Base-by-base conservation (phyloP, 2,113 vertebrate genomes). In the Pipra filicauda region DNA sequence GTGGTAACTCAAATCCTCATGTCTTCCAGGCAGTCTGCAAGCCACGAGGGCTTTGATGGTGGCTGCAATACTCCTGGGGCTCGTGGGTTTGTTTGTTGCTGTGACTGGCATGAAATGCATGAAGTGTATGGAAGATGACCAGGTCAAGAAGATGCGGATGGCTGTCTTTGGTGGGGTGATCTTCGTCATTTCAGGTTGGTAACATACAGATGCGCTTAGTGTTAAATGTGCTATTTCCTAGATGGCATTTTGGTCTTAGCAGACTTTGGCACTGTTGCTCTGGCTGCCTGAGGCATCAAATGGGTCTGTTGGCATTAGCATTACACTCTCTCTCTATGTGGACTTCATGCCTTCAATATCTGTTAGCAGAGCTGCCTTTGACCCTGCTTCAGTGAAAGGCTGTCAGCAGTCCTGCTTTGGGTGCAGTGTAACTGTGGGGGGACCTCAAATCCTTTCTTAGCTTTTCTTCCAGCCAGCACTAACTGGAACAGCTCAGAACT, bases 21-120 rank as follows among this genome's bases (percentile, higher is more conserved):
- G 57, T 95, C 85, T 93, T 82, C 8, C 48, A 99, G 99, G 80
- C 49, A 98, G 97, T 35, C 93, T 99, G 73, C 99, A 99, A 97
- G 98, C 98, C 5, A 98, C 99, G 5, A 98, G 99, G 9, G 98
- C 98, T 9, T 85, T 99, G 95, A 98, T 99, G 98, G 96, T 99
- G 69, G 57, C 98, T 76, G 98, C 98, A 65, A 98, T 99, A 65
- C 84, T 99, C 22, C 52, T 99, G 78, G 98, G 99, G 24, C 92
- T 98, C 11, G 55, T 99, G 3, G 99, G 96, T 0, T 48, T 98
- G 17, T 88, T 99, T n/a, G 92, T 99, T 72, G 97, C 98, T 72
- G 96, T 97, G 8, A 57, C 97, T 11, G 99, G 99, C 23, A 99
- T 99, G 98, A 99, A 99, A 65, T 99, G 99, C 93, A 99, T 99